Evolutionary conservation across 2,888 invertebrate species (phyloP).

Genomic region (Kuschelorhynchus macadamiae): DNA sequence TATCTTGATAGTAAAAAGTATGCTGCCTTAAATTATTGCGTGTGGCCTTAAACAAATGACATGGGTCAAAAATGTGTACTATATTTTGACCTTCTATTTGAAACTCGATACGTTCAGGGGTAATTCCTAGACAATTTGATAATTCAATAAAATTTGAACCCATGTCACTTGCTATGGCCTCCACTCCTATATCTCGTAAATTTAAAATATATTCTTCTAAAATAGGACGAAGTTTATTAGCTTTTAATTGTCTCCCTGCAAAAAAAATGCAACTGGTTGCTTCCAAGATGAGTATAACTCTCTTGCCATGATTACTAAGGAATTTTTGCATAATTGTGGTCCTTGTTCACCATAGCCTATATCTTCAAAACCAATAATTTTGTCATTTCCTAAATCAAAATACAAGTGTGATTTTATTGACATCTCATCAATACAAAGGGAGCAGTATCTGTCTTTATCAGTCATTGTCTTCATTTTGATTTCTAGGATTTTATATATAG

Average conservation of each 20-base stretch:
- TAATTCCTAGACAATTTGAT: conserved; percentile 20
- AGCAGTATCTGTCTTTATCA: no score
- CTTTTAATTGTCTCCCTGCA: conserved; percentile 26
- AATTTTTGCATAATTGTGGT: conserved; percentile 27
- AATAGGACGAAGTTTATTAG: conserved; percentile 10
- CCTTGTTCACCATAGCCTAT: conserved; percentile 3
- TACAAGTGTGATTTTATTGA: no score
- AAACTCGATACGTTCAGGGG: conserved; percentile 32
- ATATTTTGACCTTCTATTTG: not conserved
- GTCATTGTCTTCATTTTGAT: no score
- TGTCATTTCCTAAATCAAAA: no score
- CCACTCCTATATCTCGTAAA: not conserved
- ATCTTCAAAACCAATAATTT: conserved; percentile 30
- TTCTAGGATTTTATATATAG: no score
- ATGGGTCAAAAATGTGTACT: conserved; percentile 32
- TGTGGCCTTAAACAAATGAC: conserved; percentile 51
- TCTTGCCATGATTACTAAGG: conserved; percentile 24
- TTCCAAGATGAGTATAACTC: conserved; percentile 35
- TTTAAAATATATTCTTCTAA: conserved; percentile 12
- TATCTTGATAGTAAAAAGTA: conserved; percentile 34
- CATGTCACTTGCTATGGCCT: conserved; percentile 27
- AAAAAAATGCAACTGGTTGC: conserved; percentile 44
- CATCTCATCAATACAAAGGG: no score
- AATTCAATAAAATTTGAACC: conserved; percentile 15
- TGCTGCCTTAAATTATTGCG: conserved; percentile 39